Evolutionary conservation across 2,113 vertebrate genomes (phyloP).

Genomic region (Zapornia atra): DNA sequence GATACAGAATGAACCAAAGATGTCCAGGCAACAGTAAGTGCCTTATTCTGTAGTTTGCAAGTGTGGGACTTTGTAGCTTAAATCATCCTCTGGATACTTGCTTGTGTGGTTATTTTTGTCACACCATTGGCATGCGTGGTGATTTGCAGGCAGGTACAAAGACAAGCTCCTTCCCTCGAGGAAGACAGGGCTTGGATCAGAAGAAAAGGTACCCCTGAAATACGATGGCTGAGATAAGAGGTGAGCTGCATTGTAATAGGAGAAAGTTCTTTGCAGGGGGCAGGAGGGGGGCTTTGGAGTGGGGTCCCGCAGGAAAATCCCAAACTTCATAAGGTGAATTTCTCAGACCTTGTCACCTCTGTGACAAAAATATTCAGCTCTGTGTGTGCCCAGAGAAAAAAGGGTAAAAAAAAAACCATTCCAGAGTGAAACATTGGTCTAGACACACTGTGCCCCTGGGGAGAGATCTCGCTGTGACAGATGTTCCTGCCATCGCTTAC

Average conservation of each 20-base stretch:
- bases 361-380: constrained; percentile 13
- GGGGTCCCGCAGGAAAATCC: background rate
- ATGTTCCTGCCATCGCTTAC: background rate
- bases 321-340: constrained; percentile 6
- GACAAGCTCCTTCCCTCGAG: background rate
- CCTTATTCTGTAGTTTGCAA: background rate
- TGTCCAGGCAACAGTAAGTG: background rate
- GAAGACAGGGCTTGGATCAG: background rate
- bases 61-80: background rate
- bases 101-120: background rate
- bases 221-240: background rate
- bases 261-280: background rate
- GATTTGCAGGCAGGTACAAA: background rate
- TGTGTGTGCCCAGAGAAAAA: background rate
- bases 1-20: background rate
- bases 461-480: background rate
- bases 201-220: background rate
- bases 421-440: background rate
- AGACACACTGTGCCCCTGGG: background rate
- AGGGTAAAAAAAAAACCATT: background rate
- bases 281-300: background rate
- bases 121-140: background rate
- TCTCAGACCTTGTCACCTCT: constrained; percentile 20
- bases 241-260: constrained; percentile 1
- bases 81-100: background rate